These are phyloP conservation scores for Torymus aiolomorphi DNA, from an alignment of 2,888 invertebrate genomes.

Conservation along the genomic window DNA sequence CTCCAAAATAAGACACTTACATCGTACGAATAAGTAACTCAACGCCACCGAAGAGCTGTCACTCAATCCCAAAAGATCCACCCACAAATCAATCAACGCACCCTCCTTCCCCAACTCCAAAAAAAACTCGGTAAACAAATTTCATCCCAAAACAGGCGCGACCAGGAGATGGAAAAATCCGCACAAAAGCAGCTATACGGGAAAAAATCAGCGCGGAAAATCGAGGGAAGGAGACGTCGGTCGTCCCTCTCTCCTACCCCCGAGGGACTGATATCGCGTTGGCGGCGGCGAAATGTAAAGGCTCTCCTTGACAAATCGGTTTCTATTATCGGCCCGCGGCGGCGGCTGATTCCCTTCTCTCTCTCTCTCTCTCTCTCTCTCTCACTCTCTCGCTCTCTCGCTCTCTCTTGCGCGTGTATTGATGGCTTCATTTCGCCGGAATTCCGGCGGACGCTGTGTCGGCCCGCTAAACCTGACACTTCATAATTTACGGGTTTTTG, in stretches of 20 bases:
- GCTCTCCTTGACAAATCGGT: constrained; percentile 68
- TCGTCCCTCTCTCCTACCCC: constrained; percentile 14
- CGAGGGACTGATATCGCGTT: no score
- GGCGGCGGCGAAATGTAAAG: constrained; percentile 60
- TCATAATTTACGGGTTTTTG: constrained; percentile 31
- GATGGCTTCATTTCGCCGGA: constrained; percentile 62
- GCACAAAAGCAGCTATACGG: background rate
- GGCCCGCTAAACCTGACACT: constrained; percentile 24
- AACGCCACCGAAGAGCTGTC: no score
- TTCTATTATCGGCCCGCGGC: constrained; percentile 64
- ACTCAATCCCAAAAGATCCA: no score
- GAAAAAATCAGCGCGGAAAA: constrained; percentile 18
- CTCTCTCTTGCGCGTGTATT: constrained; percentile 47
- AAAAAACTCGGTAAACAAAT: no score
- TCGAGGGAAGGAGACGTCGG: constrained; percentile 15
- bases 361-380: constrained; percentile 49
- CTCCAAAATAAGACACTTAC: no score
- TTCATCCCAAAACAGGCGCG: no score
- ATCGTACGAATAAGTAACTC: no score
- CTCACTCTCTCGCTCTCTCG: constrained; percentile 30
- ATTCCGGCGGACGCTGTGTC: constrained; percentile 29
- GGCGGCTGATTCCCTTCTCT: constrained; percentile 43
- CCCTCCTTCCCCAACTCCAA: no score
- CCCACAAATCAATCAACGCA: no score
- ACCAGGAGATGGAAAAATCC: background rate